Evolutionary conservation across 23 tunicate species (phyloP).

Genomic region (Ciona savignyi): DNA sequence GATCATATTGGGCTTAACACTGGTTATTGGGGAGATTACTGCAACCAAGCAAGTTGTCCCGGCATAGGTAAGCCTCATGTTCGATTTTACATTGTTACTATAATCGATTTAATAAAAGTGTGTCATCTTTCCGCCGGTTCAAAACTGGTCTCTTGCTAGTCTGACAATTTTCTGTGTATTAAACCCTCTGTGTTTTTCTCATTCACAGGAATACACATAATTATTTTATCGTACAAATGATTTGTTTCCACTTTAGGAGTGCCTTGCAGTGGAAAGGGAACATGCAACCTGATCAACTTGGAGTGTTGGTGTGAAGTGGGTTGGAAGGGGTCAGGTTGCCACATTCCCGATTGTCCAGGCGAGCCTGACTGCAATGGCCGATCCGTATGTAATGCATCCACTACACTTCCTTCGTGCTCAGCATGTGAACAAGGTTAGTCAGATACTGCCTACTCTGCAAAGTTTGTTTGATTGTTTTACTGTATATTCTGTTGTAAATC

Average conservation of each 20-base stretch:
- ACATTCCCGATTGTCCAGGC: constrained; percentile 22
- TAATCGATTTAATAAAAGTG: too few species aligned
- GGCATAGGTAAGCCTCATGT: constrained; percentile 16
- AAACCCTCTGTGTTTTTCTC: too few species aligned
- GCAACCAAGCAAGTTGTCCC: constrained; percentile 19
- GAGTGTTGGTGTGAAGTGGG: constrained; percentile 23
- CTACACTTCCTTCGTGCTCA: constrained; percentile 13
- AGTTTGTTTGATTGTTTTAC: too few species aligned
- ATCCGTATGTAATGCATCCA: constrained; percentile 6
- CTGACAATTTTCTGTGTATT: too few species aligned
- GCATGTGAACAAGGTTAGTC: not conserved
- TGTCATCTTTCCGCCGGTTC: too few species aligned
- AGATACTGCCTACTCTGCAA: too few species aligned
- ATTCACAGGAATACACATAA: too few species aligned
- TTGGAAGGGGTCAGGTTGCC: constrained; percentile 18
- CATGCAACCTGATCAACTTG: constrained; percentile 17
- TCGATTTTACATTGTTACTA: too few species aligned
- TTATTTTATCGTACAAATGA: too few species aligned
- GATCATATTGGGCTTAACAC: constrained; percentile 10
- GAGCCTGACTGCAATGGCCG: constrained; percentile 20
- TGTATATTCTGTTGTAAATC: too few species aligned
- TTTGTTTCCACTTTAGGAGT: not conserved
- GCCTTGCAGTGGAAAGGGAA: constrained; percentile 24
- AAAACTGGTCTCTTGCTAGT: too few species aligned
- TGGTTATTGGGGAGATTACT: constrained; percentile 20